Base-by-base conservation (phyloP, 2,113 vertebrate species). In the Actinemys pallida region DNA sequence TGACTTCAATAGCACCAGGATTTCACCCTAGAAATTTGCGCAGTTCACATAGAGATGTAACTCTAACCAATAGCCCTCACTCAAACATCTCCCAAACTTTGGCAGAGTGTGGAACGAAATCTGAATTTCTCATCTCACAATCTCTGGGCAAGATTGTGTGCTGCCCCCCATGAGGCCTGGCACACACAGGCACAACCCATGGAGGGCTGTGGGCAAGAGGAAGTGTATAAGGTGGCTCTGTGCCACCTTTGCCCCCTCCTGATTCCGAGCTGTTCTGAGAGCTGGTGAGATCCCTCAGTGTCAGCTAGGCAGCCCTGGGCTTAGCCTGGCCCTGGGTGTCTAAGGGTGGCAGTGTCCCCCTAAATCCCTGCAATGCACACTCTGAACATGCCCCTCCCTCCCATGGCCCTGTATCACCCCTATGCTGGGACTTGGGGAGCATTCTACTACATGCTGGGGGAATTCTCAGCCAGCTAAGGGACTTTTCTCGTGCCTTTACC, bases 161-260 rank as follows among this genome's bases (percentile, higher is more conserved):
- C 35, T 75, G 25, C 31, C 65, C 24, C 72, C 8, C 35, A 84
- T 27, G 22, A 92, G 7, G 29, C 78, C 7, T 0, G 87, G 2
- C 7, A 20, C 72, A 20, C 9, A 39, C 8, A 2, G 1, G 4
- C 50, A 27, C 9, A 78, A 29, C 0, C 0, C 14, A 35, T 19
- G 14, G 49, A 65, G 62, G 31, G 31, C 62, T 29, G 27, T 16
- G 29, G 59, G 14, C 29, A 65, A 65, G 13, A 65, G 27, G 31
- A 6, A 65, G 31, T 35, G 62, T 16, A 65, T 35, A 35, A 65
- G 16, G 62, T 35, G 29, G 5, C 14, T 62, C 57, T 31, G 27
- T 62, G 10, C 29, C 13, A 65, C 31, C 62, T 65, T 65, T 65
- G 62, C 62, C 35, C 31, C 31, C 62, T 65, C 62, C 31, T 16